Conservation (phyloP, 2,797 vertebrate genomes). For the Oceanodroma leucorhoa region DNA sequence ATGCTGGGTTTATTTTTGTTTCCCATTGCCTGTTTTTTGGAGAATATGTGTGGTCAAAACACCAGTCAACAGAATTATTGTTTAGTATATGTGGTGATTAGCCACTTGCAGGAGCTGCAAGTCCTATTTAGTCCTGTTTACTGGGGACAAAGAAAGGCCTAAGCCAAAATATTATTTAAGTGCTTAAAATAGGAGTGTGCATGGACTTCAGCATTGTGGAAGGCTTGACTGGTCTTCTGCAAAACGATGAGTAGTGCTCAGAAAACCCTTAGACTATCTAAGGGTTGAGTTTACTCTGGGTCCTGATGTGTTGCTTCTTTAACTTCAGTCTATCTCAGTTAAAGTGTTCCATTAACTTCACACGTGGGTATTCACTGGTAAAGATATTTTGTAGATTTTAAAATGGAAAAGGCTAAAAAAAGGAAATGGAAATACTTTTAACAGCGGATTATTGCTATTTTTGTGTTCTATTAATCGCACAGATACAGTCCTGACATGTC, state of each 20-base stretch:
- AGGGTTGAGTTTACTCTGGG: neutral
- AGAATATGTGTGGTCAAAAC: neutral
- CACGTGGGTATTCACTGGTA: neutral
- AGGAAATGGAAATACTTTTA: neutral
- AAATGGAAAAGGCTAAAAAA: neutral
- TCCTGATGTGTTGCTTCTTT: neutral
- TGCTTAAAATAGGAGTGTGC: neutral
- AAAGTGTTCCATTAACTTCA: neutral
- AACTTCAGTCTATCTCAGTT: neutral
- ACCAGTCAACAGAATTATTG: neutral
- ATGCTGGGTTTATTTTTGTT: neutral
- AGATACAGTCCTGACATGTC: neutral
- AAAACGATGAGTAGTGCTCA: neutral
- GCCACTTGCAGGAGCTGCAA: neutral
- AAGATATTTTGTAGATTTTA: neutral
- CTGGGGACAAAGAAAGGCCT: neutral
- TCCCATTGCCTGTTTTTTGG: neutral
- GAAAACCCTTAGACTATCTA: neutral
- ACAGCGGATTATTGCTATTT: neutral
- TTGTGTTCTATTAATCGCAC: neutral
- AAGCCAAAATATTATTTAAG: neutral
- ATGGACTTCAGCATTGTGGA: neutral
- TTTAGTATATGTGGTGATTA: neutral
- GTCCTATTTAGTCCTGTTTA: neutral
- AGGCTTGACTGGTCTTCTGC: neutral